A percentile compares a stretch with the other conserved stretches of the same genome.
These are phyloP conservation scores for Macrosoma leucophasiata DNA, from an alignment of 2,888 invertebrate genomes.

Conservation along the genomic window DNA sequence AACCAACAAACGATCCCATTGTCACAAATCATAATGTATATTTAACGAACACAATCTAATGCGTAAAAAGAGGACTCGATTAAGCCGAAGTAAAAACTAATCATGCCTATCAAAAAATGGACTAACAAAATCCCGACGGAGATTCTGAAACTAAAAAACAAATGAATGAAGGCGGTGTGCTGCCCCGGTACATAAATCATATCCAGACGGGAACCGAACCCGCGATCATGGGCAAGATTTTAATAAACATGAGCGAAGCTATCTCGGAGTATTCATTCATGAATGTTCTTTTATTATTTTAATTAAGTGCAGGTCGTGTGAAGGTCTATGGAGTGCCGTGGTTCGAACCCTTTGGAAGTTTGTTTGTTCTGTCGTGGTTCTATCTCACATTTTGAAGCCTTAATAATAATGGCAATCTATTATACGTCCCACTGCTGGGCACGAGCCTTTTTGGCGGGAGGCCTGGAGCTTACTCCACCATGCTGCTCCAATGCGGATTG, in stretches of 20 bases:
- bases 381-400: too few relatives aligned
- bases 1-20: conserved; percentile 14
- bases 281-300: conserved; percentile 58
- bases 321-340: conserved; percentile 33
- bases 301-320: conserved; percentile 63
- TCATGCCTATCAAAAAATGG: conserved; percentile 63
- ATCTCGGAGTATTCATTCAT: conserved; percentile 63
- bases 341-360: too few relatives aligned
- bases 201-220: conserved; percentile 47
- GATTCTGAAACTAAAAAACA: conserved; percentile 57
- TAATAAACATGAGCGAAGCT: conserved; percentile 72
- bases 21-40: conserved; percentile 21
- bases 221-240: conserved; percentile 54
- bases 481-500: too few relatives aligned
- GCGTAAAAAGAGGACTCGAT: conserved; percentile 40
- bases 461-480: too few relatives aligned
- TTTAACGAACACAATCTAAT: conserved; percentile 26
- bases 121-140: conserved; percentile 44
- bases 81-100: conserved; percentile 68
- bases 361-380: too few relatives aligned
- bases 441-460: too few relatives aligned
- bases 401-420: too few relatives aligned
- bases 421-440: too few relatives aligned
- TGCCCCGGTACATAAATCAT: conserved; percentile 64
- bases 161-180: conserved; percentile 67